These are phyloP conservation scores for Rapana venosa DNA, from an alignment of 2,888 invertebrate genomes.

Conservation along the genomic window DNA sequence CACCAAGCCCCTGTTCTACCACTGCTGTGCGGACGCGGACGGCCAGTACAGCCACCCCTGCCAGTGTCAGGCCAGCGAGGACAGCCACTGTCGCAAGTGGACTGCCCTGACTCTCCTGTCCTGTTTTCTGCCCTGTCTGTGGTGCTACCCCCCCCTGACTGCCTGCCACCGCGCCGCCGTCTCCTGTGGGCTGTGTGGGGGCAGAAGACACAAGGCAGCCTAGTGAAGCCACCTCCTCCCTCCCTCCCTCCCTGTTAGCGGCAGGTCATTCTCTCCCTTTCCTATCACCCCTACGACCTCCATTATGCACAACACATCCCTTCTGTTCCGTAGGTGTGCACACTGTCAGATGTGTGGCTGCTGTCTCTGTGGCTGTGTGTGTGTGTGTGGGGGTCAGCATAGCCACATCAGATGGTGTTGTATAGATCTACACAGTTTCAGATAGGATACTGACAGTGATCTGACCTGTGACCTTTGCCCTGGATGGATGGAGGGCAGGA, in stretches of 20 bases:
- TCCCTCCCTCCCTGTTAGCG: neutral
- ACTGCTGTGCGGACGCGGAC: slow-evolving; percentile 94
- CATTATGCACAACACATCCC: no score
- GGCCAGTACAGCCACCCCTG: slow-evolving; percentile 89
- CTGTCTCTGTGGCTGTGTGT: no score
- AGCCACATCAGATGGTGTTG: no score
- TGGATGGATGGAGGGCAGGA: no score
- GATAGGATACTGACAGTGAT: no score
- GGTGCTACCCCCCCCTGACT: slow-evolving; percentile 93
- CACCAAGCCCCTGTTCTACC: slow-evolving; percentile 94
- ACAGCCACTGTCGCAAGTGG: slow-evolving; percentile 85
- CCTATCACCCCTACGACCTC: no score
- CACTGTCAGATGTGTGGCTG: no score
- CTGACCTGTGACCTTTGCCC: no score
- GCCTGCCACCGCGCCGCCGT: slow-evolving; percentile 90
- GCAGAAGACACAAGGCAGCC: slow-evolving; percentile 84
- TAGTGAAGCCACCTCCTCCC: slow-evolving; percentile 39
- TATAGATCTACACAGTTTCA: no score
- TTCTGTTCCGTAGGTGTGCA: no score
- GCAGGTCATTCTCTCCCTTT: no score
- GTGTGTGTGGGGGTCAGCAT: no score
- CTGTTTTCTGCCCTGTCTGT: slow-evolving; percentile 93
- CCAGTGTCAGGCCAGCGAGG: slow-evolving; percentile 83
- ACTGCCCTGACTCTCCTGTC: slow-evolving; percentile 90
- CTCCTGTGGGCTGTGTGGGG: slow-evolving; percentile 90